Evolutionary conservation across 2,888 invertebrate genomes (phyloP), one percentile per base, ranked within the genome.

Genomic region (Philaethria dido): DNA sequence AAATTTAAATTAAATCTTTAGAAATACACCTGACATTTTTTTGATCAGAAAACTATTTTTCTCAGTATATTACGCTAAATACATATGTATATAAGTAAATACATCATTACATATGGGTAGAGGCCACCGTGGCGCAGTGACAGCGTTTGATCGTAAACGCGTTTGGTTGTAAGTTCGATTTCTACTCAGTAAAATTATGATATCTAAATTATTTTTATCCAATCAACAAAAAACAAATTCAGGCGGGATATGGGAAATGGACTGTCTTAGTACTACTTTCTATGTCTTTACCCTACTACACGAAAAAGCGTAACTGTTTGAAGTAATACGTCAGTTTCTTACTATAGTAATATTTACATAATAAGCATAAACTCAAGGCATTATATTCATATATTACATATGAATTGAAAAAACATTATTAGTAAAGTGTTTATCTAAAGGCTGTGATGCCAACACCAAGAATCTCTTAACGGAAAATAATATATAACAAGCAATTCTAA

Each of bases 341-440:
- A 33, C 33, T 39, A 13, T 2, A 11, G 11, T 39, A 39, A 6
- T 16, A 6, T 44, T 44, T n/a, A 29, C 25, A 29, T 52, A 29
- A 52, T 29, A 52, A 16, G 16, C 16, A 22, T 25, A 25, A 22
- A 0, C 22, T n/a, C 22, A 9, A 9, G n/a, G 22, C 22, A 8
- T 3, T 25, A 25, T 25, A 4, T 6, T 3, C 29, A 29, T 29
- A 29, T 13, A 33, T 11, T 9, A 52, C 16, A 18, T 33, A 52
- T 33, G 13, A 52, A 52, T 11, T 11, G 16, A 8, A 52, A 52
- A 16, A 33, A 52, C 29, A 18, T 33, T 33, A 33, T 33, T 13
- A 39, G 39, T 39, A 11, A 22, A 57, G 57, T 22, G 42, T 57
- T 57, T 25, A 57, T 39, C 55, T 42, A 9, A 14, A 39, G 20